phyloP scores from a whole-genome alignment of 2,888 invertebrate species.

The Germaria angustata region DNA sequence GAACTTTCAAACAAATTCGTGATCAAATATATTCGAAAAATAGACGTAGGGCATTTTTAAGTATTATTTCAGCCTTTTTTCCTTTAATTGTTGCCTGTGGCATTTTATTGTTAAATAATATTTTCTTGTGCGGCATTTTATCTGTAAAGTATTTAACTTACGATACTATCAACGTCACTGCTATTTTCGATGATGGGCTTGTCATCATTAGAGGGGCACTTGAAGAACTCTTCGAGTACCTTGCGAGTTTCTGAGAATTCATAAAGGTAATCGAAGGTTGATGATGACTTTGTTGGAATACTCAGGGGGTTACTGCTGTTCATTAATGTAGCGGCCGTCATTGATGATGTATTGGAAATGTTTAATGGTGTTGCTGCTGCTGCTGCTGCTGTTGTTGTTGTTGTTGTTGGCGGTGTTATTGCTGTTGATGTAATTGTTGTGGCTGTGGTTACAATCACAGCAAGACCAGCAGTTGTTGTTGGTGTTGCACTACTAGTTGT shows the following conservation, averaged over 20 bases:
- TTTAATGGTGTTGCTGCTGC: conserved; percentile 33
- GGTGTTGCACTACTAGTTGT: conserved; percentile 53
- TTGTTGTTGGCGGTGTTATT: conserved; percentile 38
- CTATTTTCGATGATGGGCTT: conserved; percentile 81
- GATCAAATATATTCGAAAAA: no score
- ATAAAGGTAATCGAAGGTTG: conserved; percentile 93
- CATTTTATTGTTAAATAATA: neutral
- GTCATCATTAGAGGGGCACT: conserved; percentile 86
- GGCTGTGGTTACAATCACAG: conserved; percentile 32
- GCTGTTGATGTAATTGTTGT: conserved; percentile 28
- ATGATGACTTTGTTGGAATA: conserved; percentile 80
- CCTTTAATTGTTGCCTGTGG: neutral
- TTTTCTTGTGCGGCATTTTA: neutral
- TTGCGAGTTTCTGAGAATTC: conserved; percentile 96
- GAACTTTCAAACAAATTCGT: no score
- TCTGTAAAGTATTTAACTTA: conserved; percentile 69
- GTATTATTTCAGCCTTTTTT: neutral
- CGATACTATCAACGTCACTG: conserved; percentile 80
- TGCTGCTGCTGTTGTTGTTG: conserved; percentile 19
- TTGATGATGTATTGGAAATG: conserved; percentile 51
- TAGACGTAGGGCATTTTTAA: neutral
- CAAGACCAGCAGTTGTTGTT: conserved; percentile 49
- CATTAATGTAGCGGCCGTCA: conserved; percentile 34
- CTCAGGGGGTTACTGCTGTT: conserved; percentile 70
- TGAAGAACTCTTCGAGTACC: conserved; percentile 95